Evolutionary conservation across 2,113 vertebrate species (phyloP).

Genomic region (Campylorhamphus procurvoides): DNA sequence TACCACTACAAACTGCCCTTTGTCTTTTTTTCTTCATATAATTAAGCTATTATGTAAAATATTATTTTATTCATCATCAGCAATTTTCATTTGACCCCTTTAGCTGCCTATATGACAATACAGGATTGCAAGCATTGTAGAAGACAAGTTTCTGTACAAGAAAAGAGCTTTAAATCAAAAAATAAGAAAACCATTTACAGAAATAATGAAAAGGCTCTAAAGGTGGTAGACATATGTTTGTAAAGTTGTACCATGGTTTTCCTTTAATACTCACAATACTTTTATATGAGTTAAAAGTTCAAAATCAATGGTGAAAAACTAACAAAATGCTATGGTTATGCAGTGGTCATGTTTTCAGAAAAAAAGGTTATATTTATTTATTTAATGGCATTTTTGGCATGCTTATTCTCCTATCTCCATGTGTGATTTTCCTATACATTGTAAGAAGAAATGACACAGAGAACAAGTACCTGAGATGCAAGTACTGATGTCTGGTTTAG

Average conservation of each 20-base stretch:
- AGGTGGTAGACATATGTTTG: neutral
- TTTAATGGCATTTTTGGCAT: neutral
- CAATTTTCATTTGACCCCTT: neutral
- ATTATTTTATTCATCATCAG: too few relatives aligned
- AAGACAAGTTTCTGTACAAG: neutral
- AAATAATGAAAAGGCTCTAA: neutral
- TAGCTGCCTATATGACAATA: neutral
- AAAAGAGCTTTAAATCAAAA: neutral
- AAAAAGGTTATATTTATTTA: neutral
- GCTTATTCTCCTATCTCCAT: neutral
- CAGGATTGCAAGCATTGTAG: neutral
- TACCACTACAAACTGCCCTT: too few relatives aligned
- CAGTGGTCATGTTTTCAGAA: neutral
- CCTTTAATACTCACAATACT: neutral
- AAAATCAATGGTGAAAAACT: neutral
- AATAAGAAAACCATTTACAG: neutral
- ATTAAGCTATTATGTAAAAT: too few relatives aligned
- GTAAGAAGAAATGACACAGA: neutral
- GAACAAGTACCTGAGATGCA: rapidly evolving
- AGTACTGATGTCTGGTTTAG: neutral
- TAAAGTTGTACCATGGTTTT: neutral
- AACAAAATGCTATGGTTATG: neutral
- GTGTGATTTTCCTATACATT: neutral
- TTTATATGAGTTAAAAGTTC: neutral
- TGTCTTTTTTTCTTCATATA: too few relatives aligned